Evolutionary conservation across 64 coral and sea anemone genomes (phyloP).

Genomic region (Hydrozoanthus tunicans): DNA sequence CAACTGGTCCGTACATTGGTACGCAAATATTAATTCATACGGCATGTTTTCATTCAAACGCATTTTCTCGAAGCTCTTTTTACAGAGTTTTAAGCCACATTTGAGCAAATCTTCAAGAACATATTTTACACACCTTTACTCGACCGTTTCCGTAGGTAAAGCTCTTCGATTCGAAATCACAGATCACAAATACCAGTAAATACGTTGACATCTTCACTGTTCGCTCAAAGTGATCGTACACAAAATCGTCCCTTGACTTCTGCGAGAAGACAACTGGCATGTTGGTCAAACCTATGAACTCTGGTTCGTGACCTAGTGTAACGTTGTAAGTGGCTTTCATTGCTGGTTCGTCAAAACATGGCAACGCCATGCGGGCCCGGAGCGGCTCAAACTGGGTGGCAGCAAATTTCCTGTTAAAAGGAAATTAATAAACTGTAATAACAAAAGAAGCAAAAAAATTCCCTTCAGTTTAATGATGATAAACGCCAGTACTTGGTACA

Average conservation of each 20-base stretch:
- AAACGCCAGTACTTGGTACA: neutral
- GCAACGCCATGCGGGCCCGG: slow-evolving; percentile 23
- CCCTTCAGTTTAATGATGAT: too few relatives aligned
- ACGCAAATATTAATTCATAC: too few relatives aligned
- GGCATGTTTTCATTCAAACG: too few relatives aligned
- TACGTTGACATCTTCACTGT: slow-evolving; percentile 41
- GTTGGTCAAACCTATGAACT: slow-evolving; percentile 20
- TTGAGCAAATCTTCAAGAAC: too few relatives aligned
- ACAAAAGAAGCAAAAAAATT: neutral
- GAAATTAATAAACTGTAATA: neutral
- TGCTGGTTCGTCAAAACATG: slow-evolving; percentile 47
- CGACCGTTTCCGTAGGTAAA: slow-evolving; percentile 13
- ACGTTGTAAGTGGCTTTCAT: slow-evolving; percentile 51
- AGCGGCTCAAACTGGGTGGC: slow-evolving; percentile 45
- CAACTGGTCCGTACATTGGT: too few relatives aligned
- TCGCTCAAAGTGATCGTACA: slow-evolving; percentile 3
- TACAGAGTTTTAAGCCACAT: too few relatives aligned
- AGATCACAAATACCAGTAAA: slow-evolving; percentile 47
- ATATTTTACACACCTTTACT: slow-evolving; percentile 7
- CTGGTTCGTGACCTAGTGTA: slow-evolving; percentile 30
- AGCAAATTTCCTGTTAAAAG: slow-evolving; percentile 27
- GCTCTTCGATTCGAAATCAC: slow-evolving; percentile 47
- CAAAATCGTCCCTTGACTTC: neutral
- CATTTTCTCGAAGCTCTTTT: too few relatives aligned
- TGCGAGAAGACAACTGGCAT: neutral